These are phyloP conservation scores for Carterocephalus palaemon DNA, from an alignment of 2,888 invertebrate species.

Conservation along the genomic window DNA sequence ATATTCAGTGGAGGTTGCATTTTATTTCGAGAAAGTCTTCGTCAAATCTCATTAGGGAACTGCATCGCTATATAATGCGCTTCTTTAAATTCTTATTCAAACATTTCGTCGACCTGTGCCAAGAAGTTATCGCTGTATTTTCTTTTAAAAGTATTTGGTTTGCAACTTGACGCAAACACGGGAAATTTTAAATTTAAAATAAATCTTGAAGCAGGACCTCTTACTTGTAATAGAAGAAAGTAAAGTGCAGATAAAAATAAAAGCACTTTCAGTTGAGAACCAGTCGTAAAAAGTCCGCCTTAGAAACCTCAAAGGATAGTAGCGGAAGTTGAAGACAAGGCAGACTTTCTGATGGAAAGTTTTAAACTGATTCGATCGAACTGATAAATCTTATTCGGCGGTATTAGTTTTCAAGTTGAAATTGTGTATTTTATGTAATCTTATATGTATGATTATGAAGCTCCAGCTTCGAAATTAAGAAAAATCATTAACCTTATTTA, in stretches of 20 bases:
- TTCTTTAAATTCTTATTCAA: too few species aligned
- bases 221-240: conserved; percentile 15
- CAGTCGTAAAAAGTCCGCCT: conserved; percentile 50
- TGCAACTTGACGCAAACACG: conserved; percentile 10
- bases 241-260: conserved; percentile 42
- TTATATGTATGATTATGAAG: too few species aligned
- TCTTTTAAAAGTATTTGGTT: not conserved
- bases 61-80: too few species aligned
- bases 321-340: conserved; percentile 62
- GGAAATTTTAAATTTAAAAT: conserved; percentile 19
- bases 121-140: too few species aligned
- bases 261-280: conserved; percentile 43
- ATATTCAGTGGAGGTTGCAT: too few species aligned
- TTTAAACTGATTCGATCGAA: conserved; percentile 36
- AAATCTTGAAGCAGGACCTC: conserved; percentile 11
- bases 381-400: conserved; percentile 46
- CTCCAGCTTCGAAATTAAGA: too few species aligned
- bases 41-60: too few species aligned
- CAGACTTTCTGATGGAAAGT: conserved; percentile 59
- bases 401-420: conserved; percentile 41
- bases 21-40: too few species aligned
- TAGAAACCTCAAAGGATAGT: conserved; percentile 63
- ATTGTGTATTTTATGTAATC: too few species aligned
- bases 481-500: too few species aligned
- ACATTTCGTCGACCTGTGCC: too few species aligned